Percentiles rank a stretch among this genome's conserved stretches.
Evolutionary conservation across 2,888 invertebrate species (phyloP).

Genomic region (Drosophila mimica): DNA sequence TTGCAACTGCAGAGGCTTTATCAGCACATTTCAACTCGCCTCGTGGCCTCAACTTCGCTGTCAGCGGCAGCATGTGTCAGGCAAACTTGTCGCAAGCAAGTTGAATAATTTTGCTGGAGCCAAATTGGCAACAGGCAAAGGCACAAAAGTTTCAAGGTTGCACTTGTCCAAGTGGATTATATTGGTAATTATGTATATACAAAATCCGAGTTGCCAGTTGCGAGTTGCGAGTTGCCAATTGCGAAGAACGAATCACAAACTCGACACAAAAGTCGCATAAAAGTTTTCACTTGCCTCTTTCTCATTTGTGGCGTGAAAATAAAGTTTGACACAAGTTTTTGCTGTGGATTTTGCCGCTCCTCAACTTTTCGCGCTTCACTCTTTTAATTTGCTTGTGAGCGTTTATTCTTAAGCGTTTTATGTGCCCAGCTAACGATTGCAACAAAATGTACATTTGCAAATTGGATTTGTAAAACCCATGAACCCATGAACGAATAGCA

Average conservation of each 20-base stretch:
- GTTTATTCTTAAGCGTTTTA: background rate
- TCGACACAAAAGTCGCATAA: slow-evolving; percentile 4
- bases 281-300: slow-evolving; percentile 14
- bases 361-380: background rate
- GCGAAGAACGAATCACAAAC: slow-evolving; percentile 10
- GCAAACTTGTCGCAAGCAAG: slow-evolving; percentile 10
- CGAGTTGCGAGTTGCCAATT: slow-evolving; percentile 15
- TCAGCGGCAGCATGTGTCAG: slow-evolving; percentile 27
- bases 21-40: slow-evolving; percentile 31
- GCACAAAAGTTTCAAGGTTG: slow-evolving; percentile 45
- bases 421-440: background rate
- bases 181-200: slow-evolving; percentile 39
- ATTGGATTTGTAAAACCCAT: background rate
- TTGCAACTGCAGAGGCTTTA: slow-evolving; percentile 15
- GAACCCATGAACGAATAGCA: background rate
- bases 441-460: background rate
- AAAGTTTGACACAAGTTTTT: slow-evolving; percentile 13
- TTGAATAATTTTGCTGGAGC: slow-evolving; percentile 20
- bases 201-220: background rate
- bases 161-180: slow-evolving; percentile 29
- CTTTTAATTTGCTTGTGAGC: background rate
- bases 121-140: slow-evolving; percentile 30
- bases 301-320: slow-evolving; percentile 7
- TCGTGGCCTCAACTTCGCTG: slow-evolving; percentile 26
- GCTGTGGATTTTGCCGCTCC: background rate